Evolutionary conservation across 1,140 invertebrate genomes (phyloP), one percentile per base, ranked within the genome.

Genomic region (Calycopis cecrops): DNA sequence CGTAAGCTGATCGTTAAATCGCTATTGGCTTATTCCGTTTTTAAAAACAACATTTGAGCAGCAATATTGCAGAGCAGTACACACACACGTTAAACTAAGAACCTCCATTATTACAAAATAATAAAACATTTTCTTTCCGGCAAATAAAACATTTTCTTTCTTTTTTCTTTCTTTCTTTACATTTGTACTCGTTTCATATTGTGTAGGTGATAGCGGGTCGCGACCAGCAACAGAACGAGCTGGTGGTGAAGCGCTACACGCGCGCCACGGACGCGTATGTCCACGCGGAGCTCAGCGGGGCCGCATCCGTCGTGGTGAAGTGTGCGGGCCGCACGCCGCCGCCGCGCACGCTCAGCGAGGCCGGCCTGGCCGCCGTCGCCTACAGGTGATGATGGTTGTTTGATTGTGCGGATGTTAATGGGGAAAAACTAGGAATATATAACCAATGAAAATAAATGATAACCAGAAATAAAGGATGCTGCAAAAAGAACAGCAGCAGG

Each of bases 191-290:
- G 7, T 4, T n/a, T 21, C 14, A 28, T 35, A 4, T 40, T 8
- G 0, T 8, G 0, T 64, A 88, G 87, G 83, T 99, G 37, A 96
- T 99, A 75, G 98, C 94, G 54, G 99, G 99, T 12, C 90, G 97
- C 66, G 99, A 99, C 90, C 95, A 97, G 63, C 97, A 99, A 62
- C 98, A 99, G 88, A 99, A 99, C 88, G 98, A 99, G 86, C 69
- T 99, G 28, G 92, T 99, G 61, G 98, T 99, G 1, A 99, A 99
- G 83, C 91, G 95, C 60, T 98, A 98, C 83, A 91, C 99, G 87
- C 92, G 93, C 49, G 69, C 93, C 12, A 93, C 91, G 56, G 95
- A 98, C 89, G 82, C 97, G 38, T 97, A 96, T 72, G 95, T 98
- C 4, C 96, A 98, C 81, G 95, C 95, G n/a, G 98, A 99, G 84